Evolutionary conservation across 2,888 invertebrate species (phyloP).

Genomic region (Hyles lineata): DNA sequence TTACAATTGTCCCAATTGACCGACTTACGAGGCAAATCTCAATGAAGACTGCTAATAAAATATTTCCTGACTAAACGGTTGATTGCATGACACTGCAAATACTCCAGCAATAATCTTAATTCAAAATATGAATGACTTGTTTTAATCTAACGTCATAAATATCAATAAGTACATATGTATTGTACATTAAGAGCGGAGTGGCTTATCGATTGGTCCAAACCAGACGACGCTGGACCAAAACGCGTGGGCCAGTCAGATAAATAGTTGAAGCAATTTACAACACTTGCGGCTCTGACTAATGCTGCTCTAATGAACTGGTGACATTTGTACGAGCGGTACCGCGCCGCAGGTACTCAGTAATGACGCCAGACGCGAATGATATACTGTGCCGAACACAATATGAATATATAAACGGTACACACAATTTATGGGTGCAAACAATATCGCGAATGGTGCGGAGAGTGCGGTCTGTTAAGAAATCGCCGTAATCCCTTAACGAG

Average conservation of each 20-base stretch:
- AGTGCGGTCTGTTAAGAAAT: slow-evolving; percentile 17
- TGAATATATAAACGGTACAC: slow-evolving; percentile 27
- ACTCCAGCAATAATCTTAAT: neutral
- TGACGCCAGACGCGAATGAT: slow-evolving; percentile 30
- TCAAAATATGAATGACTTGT: neutral
- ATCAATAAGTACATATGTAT: neutral
- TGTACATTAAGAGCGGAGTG: neutral
- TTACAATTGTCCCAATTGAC: slow-evolving; percentile 27
- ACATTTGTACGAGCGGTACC: slow-evolving; percentile 55
- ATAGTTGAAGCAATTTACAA: slow-evolving; percentile 69
- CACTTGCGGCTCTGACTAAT: slow-evolving; percentile 68
- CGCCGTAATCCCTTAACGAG: slow-evolving; percentile 21
- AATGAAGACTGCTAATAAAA: slow-evolving; percentile 18
- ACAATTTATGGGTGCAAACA: slow-evolving; percentile 25
- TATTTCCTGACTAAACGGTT: slow-evolving; percentile 20
- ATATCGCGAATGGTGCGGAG: slow-evolving; percentile 20
- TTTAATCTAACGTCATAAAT: neutral
- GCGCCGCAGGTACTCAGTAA: slow-evolving; percentile 36
- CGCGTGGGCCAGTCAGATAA: slow-evolving; percentile 71
- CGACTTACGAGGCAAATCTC: slow-evolving; percentile 22
- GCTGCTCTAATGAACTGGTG: slow-evolving; percentile 74
- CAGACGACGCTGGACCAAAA: slow-evolving; percentile 37
- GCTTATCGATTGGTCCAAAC: slow-evolving; percentile 29
- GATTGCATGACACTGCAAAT: slow-evolving; percentile 2
- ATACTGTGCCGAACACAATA: slow-evolving; percentile 23